Evolutionary conservation across 1,140 invertebrate species (phyloP), one percentile per base, ranked within the genome.

Genomic region (Drosophila burlai): DNA sequence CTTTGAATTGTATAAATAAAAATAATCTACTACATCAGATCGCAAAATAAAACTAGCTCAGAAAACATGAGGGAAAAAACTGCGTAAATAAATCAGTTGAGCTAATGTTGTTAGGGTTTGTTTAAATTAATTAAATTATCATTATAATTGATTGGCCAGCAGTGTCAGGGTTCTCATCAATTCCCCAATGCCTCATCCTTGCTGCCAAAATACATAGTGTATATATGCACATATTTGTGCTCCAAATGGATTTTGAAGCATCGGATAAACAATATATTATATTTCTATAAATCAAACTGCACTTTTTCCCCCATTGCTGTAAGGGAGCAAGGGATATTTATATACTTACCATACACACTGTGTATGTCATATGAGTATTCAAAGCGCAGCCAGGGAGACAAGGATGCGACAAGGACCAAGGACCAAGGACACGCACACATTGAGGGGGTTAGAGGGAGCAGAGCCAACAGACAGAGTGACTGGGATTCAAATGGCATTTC

Each of bases 401-500:
- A 47, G 68, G 24, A 72, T 38, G 42, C 40, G 58, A 34, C 57
- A 43, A 74, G 57, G 16, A 54, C 47, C 34, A 75, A 63, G 49
- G 38, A 64, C 38, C 31, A 31, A 9, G 9, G 2, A 45, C 55
- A 45, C 38, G 24, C 24, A 59, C 21, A 21, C 8, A 36, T n/a
- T 36, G 46, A 52, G 40, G n/a, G 18, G 42, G 10, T 8, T 21
- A 10, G 43, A 8, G 58, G 1, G 15, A 2, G 24, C 24, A 21
- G 55, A 31, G 2, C 10, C 34, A 40, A 80, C 76, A 59, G 69
- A 62, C 77, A 67, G 60, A 60, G 55, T 74, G 76, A 83, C 82
- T 76, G 65, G 38, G 83, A 87, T 58, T 83, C 73, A 73, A 78
- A 87, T 81, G 82, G 84, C 77, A 87, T 87, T 86, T 83, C 83